Evolutionary conservation across 2,888 invertebrate genomes (phyloP).

Genomic region (Miltochrista miniata): DNA sequence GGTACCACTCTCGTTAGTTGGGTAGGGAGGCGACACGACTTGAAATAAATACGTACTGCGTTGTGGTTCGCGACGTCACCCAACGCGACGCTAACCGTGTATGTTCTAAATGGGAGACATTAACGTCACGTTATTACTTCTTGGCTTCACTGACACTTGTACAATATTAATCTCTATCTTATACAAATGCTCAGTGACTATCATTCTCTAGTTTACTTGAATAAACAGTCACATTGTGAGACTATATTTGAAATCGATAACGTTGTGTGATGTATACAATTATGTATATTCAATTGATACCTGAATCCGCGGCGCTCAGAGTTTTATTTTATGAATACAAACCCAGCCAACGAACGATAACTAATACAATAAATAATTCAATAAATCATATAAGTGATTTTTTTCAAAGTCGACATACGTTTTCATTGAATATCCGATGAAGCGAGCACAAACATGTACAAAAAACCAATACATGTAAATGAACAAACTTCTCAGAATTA

Average conservation of each 20-base stretch:
- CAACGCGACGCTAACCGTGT: slow-evolving; percentile 70
- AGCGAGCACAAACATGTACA: slow-evolving; percentile 64
- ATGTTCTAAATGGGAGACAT: slow-evolving; percentile 77
- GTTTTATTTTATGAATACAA: no score
- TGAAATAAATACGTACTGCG: slow-evolving; percentile 56
- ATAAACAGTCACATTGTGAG: no score
- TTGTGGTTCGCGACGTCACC: slow-evolving; percentile 56
- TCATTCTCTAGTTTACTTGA: slow-evolving; percentile 53
- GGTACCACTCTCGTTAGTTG: slow-evolving; percentile 58
- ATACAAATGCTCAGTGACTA: slow-evolving; percentile 54
- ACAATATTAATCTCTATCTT: slow-evolving; percentile 75
- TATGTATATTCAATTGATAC: no score
- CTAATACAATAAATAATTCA: slow-evolving; percentile 13
- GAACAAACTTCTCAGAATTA: slow-evolving; percentile 72
- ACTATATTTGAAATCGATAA: no score
- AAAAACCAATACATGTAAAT: slow-evolving; percentile 72
- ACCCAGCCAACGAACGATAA: neutral
- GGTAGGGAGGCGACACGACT: slow-evolving; percentile 51
- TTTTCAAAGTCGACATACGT: slow-evolving; percentile 38
- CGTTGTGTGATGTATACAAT: no score
- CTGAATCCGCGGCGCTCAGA: no score
- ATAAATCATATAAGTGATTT: slow-evolving; percentile 37
- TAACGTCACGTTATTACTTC: slow-evolving; percentile 79
- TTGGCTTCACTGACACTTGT: slow-evolving; percentile 72
- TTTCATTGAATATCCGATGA: slow-evolving; percentile 64